phyloP scores from a whole-genome alignment of 92 coral and sea anemone species.

The Anthopleura xanthogrammica region DNA sequence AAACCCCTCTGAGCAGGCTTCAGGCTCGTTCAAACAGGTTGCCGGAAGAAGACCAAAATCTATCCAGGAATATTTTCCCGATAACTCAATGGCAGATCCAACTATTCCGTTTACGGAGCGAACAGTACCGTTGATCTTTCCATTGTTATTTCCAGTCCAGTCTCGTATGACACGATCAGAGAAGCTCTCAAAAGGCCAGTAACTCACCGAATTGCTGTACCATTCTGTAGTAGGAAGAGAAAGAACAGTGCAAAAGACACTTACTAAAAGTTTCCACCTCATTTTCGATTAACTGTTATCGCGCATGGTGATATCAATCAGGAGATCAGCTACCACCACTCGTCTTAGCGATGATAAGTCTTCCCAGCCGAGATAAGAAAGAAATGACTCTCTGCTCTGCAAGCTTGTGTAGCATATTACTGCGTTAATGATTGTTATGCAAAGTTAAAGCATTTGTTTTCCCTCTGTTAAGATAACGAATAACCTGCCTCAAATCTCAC shows the following conservation, averaged over 20 bases:
- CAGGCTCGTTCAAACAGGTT: conserved; percentile 75
- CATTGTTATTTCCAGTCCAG: conserved; percentile 57
- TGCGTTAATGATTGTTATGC: conserved; percentile 21
- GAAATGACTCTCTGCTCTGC: not conserved
- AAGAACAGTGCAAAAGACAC: conserved; percentile 50
- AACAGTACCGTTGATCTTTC: conserved; percentile 59
- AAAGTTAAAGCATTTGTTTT: conserved; percentile 11
- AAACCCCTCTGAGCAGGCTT: conserved; percentile 64
- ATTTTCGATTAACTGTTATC: conserved; percentile 27
- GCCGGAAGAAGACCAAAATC: conserved; percentile 66
- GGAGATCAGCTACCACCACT: not conserved
- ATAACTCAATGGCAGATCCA: conserved; percentile 77
- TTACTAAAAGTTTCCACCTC: conserved; percentile 47
- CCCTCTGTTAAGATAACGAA: conserved; percentile 14
- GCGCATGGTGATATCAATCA: conserved; percentile 17
- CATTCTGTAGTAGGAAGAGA: conserved; percentile 73
- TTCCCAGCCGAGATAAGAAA: not conserved
- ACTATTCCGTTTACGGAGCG: conserved; percentile 70
- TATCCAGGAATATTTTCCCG: conserved; percentile 53
- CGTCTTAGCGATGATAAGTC: not conserved
- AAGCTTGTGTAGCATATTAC: not conserved
- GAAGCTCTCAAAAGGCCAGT: conserved; percentile 87
- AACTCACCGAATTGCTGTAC: conserved; percentile 68
- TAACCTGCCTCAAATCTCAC: conserved; percentile 8
- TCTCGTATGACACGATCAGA: conserved; percentile 42